Percentiles rank a stretch among this genome's conserved stretches.
phyloP scores from a whole-genome alignment of 2,113 vertebrate species.

The Echinops telfairi region DNA sequence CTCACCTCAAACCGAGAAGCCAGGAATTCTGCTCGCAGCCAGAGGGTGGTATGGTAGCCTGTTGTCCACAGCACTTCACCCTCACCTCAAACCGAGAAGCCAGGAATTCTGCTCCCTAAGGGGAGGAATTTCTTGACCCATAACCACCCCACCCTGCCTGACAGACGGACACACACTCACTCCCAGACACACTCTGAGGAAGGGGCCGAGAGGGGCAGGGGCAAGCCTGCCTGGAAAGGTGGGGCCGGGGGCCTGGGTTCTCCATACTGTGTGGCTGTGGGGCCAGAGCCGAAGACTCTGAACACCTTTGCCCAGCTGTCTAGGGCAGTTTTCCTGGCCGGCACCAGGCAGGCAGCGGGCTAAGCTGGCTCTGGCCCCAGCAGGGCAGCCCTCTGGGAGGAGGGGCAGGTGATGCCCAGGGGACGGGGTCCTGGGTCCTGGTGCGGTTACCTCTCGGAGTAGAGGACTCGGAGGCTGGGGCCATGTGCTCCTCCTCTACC shows the following conservation, averaged over 20 bases:
- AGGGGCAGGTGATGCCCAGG: not conserved
- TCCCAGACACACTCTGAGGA: not conserved
- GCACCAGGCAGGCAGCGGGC: not conserved
- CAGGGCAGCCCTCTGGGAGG: not conserved
- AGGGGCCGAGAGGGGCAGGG: not conserved
- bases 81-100: too few relatives aligned
- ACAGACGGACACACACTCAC: not conserved
- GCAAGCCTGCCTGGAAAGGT: not conserved
- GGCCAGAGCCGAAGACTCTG: constrained; percentile 53
- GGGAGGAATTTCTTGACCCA: not conserved
- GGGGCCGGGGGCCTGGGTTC: not conserved
- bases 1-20: too few relatives aligned
- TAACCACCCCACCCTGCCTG: not conserved
- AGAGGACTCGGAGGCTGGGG: constrained; percentile 88
- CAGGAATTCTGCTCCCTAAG: not conserved
- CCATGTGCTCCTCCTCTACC: constrained; percentile 89
- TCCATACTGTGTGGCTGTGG: not conserved
- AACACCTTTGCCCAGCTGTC: not conserved
- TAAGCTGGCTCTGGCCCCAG: not conserved
- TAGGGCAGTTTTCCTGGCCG: not conserved
- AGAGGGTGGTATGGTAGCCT: not conserved
- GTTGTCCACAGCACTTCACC: not conserved
- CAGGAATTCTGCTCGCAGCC: not conserved
- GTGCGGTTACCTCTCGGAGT: constrained; percentile 93
- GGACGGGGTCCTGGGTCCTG: not conserved